These are phyloP conservation scores for Parazoanthus atlanticus DNA, from an alignment of 92 coral and sea anemone species.

Conservation along the genomic window DNA sequence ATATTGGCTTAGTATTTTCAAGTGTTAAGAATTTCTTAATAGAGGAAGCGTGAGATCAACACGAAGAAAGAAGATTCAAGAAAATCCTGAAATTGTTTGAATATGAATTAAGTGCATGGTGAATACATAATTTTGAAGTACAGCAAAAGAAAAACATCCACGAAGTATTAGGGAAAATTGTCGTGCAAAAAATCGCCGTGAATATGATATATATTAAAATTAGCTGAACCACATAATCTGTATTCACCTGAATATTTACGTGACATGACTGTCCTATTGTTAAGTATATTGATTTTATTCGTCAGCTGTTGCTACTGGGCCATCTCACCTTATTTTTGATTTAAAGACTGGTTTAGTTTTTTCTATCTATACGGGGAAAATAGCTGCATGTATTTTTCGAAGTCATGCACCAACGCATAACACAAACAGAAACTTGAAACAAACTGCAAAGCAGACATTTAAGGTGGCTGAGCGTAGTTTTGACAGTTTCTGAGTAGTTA, in stretches of 20 bases:
- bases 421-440: too few species aligned
- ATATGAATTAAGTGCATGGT: background rate
- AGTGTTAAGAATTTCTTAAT: background rate
- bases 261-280: background rate
- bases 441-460: too few species aligned
- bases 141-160: background rate
- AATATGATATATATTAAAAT: too few species aligned
- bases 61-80: background rate
- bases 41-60: background rate
- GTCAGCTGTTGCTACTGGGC: background rate
- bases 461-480: too few species aligned
- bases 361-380: too few species aligned
- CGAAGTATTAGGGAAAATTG: background rate
- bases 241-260: too few species aligned
- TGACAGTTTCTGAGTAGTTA: too few species aligned
- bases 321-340: background rate
- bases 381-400: too few species aligned
- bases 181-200: background rate
- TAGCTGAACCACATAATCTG: too few species aligned
- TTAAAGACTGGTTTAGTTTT: background rate
- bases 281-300: background rate
- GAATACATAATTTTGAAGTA: too few species aligned
- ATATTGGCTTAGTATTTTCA: background rate
- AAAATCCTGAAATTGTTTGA: background rate
- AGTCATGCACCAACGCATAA: too few species aligned